These are phyloP conservation scores for Pelusios castaneus DNA, from an alignment of 2,113 vertebrate genomes.

Conservation along the genomic window DNA sequence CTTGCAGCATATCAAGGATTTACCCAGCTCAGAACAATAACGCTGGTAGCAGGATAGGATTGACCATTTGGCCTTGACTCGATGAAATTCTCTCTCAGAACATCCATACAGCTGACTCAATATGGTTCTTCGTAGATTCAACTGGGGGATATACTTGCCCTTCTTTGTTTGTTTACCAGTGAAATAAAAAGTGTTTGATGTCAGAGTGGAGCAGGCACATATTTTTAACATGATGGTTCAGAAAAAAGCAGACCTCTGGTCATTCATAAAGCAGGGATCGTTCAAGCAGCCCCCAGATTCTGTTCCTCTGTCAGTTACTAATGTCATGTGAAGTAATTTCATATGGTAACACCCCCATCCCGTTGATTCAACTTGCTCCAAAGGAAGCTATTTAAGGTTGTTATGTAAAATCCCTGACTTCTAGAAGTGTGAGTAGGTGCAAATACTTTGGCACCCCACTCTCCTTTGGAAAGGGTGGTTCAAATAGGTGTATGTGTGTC, in stretches of 20 bases:
- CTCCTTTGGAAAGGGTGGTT: not conserved
- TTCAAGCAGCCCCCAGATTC: not conserved
- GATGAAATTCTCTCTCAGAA: not conserved
- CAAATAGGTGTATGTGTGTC: not conserved
- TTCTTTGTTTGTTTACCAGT: not conserved
- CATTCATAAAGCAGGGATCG: not conserved
- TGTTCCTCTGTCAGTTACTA: constrained; percentile 1
- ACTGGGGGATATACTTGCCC: not conserved
- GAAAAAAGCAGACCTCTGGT: not conserved
- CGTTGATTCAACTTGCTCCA: not conserved
- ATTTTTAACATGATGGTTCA: constrained; percentile 2
- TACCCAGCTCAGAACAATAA: not conserved
- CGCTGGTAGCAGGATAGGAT: accelerated
- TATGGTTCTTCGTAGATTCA: not conserved
- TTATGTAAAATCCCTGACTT: not conserved
- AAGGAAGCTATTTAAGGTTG: not conserved
- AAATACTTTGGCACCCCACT: not conserved
- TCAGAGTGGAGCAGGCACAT: constrained; percentile 17
- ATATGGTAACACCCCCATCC: accelerated
- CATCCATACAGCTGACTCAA: not conserved
- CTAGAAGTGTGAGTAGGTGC: not conserved
- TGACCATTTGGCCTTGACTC: not conserved
- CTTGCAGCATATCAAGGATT: not conserved
- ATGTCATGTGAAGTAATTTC: not conserved
- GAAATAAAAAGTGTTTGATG: not conserved